Percentiles rank a stretch among this genome's conserved stretches.
These are phyloP conservation scores for Anagrus nilaparvatae DNA, from an alignment of 1,140 invertebrate species.

Conservation along the genomic window DNA sequence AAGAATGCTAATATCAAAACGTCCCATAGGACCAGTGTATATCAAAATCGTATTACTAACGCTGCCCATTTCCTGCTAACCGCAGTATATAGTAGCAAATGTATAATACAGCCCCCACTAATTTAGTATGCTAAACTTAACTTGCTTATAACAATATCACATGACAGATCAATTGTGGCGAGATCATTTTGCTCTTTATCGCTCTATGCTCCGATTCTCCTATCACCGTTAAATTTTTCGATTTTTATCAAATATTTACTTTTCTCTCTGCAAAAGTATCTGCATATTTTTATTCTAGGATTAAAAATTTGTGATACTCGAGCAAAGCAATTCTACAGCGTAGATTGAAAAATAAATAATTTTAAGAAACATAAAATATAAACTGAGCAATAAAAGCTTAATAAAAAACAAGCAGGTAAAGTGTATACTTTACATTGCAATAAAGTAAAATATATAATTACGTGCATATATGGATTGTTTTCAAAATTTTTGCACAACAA, in stretches of 20 bases:
- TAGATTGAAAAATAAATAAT: no score
- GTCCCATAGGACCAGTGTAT: constrained; percentile 15
- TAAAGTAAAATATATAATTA: no score
- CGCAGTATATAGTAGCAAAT: no score
- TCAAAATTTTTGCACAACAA: no score
- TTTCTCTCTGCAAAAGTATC: constrained; percentile 22
- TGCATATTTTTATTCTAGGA: no score
- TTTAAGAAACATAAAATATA: no score
- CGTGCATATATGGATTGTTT: no score
- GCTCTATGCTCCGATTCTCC: background rate
- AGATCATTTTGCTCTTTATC: constrained; percentile 6
- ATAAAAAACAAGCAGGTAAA: no score
- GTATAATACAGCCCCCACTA: constrained; percentile 1
- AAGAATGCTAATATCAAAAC: constrained; percentile 2
- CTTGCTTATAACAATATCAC: constrained; percentile 13
- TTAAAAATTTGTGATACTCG: no score
- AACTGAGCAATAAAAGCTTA: no score
- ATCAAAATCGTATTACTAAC: constrained; percentile 16
- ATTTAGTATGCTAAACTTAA: constrained; percentile 17
- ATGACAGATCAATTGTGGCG: constrained; percentile 14
- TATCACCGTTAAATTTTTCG: background rate
- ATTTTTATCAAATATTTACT: background rate
- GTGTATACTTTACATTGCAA: no score
- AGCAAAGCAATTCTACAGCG: no score
- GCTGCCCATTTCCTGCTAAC: constrained; percentile 9